Evolutionary conservation across 2,113 vertebrate genomes (phyloP).

Genomic region (Tylochromis polylepis): DNA sequence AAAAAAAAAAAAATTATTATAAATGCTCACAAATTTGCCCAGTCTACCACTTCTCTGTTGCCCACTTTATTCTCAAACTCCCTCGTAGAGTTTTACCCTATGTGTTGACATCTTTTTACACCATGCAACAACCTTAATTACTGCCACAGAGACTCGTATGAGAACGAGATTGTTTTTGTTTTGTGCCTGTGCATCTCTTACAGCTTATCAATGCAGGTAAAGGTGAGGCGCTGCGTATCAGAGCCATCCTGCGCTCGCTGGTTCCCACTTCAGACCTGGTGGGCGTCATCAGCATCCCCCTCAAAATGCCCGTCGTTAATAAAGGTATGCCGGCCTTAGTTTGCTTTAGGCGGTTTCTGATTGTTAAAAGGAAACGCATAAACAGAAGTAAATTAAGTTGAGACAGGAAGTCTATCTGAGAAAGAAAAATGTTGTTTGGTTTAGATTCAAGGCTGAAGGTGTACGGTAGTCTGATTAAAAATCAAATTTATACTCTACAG

Average conservation of each 20-base stretch:
- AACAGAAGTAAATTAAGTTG: not conserved
- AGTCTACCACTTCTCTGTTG: not conserved
- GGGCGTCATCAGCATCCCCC: slow-evolving; percentile 93
- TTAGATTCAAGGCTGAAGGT: not conserved
- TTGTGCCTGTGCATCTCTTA: not conserved
- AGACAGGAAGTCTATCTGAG: not conserved
- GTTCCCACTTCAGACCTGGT: slow-evolving; percentile 93
- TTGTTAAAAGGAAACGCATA: not conserved
- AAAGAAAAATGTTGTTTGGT: not conserved
- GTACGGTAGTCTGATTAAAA: not conserved
- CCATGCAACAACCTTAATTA: not conserved
- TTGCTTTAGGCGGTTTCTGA: not conserved
- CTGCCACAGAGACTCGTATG: not conserved
- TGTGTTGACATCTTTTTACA: not conserved
- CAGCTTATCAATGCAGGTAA: slow-evolving; percentile 97
- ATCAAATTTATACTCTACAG: not conserved
- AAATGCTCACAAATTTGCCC: not conserved
- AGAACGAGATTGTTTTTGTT: not conserved
- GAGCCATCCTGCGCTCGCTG: slow-evolving; percentile 93
- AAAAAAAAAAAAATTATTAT: not conserved
- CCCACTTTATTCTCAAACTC: not conserved
- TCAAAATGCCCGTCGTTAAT: slow-evolving; percentile 87
- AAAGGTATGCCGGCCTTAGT: slow-evolving; percentile 77
- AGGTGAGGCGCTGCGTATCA: slow-evolving; percentile 92
- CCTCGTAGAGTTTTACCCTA: not conserved